Percentiles rank a stretch among this genome's conserved stretches.
These are phyloP conservation scores for Gandaritis pyraliata DNA, from an alignment of 2,888 invertebrate genomes.

Conservation along the genomic window DNA sequence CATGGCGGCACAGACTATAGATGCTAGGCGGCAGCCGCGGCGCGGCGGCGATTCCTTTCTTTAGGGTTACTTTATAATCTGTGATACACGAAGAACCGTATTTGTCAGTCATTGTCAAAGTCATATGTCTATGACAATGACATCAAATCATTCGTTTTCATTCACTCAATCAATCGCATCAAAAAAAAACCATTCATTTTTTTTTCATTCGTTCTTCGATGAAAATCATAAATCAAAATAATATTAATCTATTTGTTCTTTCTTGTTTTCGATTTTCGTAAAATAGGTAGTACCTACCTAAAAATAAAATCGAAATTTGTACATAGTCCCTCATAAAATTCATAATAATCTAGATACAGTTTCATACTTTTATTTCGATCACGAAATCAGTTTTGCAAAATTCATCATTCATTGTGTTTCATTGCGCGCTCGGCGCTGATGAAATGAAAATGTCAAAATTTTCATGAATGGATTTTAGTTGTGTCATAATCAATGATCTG, in stretches of 20 bases:
- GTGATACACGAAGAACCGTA: too few species aligned
- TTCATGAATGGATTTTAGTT: slow-evolving; percentile 77
- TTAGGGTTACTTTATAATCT: too few species aligned
- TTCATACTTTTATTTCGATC: background rate
- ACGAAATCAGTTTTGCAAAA: slow-evolving; percentile 13
- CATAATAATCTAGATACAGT: background rate
- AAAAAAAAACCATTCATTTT: too few species aligned
- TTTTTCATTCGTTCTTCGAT: slow-evolving; percentile 1
- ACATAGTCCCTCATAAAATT: background rate
- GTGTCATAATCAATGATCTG: slow-evolving; percentile 74
- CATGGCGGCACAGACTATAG: too few species aligned
- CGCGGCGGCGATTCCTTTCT: too few species aligned
- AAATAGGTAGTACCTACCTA: too few species aligned
- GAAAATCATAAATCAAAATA: background rate
- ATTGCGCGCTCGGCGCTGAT: slow-evolving; percentile 61
- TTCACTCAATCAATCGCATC: too few species aligned
- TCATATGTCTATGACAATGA: too few species aligned
- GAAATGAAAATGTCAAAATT: slow-evolving; percentile 80
- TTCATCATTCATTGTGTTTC: slow-evolving; percentile 32
- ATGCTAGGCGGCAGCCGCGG: too few species aligned
- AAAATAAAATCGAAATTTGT: background rate
- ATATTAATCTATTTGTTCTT: too few species aligned
- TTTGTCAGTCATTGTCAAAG: too few species aligned
- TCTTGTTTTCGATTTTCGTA: background rate
- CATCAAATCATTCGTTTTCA: too few species aligned